A percentile compares a stretch with the other conserved stretches of the same genome.
Evolutionary conservation across 2,888 invertebrate species (phyloP).

Genomic region (Sinotaia quadrata): DNA sequence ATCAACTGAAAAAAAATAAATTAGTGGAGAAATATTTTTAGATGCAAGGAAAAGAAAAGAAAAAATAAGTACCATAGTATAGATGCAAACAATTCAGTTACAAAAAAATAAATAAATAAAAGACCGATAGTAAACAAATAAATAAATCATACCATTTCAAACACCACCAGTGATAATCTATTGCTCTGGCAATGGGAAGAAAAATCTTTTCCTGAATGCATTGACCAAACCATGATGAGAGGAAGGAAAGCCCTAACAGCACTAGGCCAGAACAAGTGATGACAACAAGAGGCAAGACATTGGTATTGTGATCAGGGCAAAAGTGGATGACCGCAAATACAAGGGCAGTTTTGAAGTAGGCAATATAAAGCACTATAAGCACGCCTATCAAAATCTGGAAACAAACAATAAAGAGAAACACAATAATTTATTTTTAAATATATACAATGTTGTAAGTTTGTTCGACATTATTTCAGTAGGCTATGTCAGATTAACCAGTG

Average conservation of each 20-base stretch:
- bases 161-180: conserved; percentile 30
- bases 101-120: background rate
- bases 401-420: background rate
- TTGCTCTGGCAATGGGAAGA: conserved; percentile 9
- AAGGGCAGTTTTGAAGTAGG: conserved; percentile 50
- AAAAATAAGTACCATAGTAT: too few relatives aligned
- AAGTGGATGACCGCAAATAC: conserved; percentile 34
- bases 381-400: conserved; percentile 37
- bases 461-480: too few relatives aligned
- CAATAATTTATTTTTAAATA: too few relatives aligned
- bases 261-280: conserved; percentile 38
- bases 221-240: conserved; percentile 36
- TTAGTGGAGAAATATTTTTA: too few relatives aligned
- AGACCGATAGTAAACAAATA: background rate
- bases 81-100: too few relatives aligned
- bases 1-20: too few relatives aligned
- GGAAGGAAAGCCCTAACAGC: conserved; percentile 34
- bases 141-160: conserved; percentile 43
- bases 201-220: conserved; percentile 29
- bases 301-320: conserved; percentile 33
- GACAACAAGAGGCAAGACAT: conserved; percentile 42
- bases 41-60: too few relatives aligned
- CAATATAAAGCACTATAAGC: conserved; percentile 35
- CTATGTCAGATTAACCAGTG: too few relatives aligned
- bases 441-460: too few relatives aligned